Percentiles rank a stretch among this genome's conserved stretches.
phyloP scores from a whole-genome alignment of 2,113 vertebrate genomes.

The Pelusios castaneus region DNA sequence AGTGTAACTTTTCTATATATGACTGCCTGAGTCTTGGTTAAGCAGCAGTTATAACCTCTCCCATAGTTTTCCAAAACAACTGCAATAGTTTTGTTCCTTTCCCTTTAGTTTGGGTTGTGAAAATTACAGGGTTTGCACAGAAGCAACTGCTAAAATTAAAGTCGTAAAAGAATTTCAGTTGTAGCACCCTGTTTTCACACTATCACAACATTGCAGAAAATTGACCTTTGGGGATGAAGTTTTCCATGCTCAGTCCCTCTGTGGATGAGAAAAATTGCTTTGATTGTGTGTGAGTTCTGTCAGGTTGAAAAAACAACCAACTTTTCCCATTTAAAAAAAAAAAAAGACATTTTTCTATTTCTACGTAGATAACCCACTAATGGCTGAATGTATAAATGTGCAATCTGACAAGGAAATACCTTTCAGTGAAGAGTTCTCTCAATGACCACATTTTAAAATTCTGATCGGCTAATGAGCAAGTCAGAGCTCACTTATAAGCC shows the following conservation, averaged over 20 bases:
- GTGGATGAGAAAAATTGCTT: conserved; percentile 7
- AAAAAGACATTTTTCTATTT: background rate
- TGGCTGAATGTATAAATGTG: background rate
- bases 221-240: conserved; percentile 15
- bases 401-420: background rate
- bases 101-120: conserved; percentile 29
- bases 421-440: background rate
- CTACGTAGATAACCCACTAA: background rate
- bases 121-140: conserved; percentile 20
- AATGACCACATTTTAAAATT: background rate
- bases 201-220: background rate
- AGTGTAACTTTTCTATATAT: background rate
- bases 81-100: conserved; percentile 35
- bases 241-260: background rate
- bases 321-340: fast-evolving
- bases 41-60: conserved; percentile 9
- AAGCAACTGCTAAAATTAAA: conserved; percentile 17
- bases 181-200: conserved; percentile 11
- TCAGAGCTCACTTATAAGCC: background rate
- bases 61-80: conserved; percentile 23
- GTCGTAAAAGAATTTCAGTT: conserved; percentile 26
- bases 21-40: conserved; percentile 15
- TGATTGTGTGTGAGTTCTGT: background rate
- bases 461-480: background rate
- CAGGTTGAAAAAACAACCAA: background rate